These are phyloP conservation scores for Orientallactaga bullata DNA, from an alignment of 2,113 vertebrate species.

Conservation along the genomic window DNA sequence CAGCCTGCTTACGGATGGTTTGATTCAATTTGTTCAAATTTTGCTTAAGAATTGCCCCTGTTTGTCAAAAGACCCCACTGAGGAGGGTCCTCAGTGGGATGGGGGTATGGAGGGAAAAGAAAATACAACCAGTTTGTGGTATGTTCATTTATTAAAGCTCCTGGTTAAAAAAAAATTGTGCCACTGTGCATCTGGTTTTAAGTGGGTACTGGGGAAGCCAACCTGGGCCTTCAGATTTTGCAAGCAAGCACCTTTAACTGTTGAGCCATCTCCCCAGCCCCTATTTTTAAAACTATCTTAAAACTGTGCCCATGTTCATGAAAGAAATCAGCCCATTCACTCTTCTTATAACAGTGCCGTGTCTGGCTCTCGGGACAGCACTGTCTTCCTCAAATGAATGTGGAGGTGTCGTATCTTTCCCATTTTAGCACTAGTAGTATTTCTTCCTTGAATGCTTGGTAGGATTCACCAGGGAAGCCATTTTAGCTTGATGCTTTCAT, in stretches of 20 bases:
- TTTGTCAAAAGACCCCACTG: too few relatives aligned
- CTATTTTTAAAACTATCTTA: too few relatives aligned
- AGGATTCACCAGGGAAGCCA: background rate
- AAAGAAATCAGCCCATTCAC: background rate
- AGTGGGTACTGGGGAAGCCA: too few relatives aligned
- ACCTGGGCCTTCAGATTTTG: too few relatives aligned
- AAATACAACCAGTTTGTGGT: too few relatives aligned
- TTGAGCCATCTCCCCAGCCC: too few relatives aligned
- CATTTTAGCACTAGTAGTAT: background rate
- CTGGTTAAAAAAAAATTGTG: background rate
- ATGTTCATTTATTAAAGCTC: too few relatives aligned
- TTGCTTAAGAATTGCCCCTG: background rate
- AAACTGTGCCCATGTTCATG: background rate
- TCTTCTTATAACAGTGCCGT: background rate
- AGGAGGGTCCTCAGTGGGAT: too few relatives aligned
- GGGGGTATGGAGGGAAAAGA: too few relatives aligned
- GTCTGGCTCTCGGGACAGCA: background rate
- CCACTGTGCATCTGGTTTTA: too few relatives aligned
- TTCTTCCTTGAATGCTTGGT: background rate
- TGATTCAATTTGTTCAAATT: background rate
- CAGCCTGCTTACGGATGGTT: background rate
- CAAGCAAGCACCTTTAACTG: too few relatives aligned
- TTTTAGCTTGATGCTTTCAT: background rate
- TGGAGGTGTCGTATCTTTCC: background rate
- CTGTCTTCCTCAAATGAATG: background rate